Percentiles rank a stretch among this genome's conserved stretches.
Evolutionary conservation across 1,140 invertebrate species (phyloP).

Genomic region (Camponotus floridanus): DNA sequence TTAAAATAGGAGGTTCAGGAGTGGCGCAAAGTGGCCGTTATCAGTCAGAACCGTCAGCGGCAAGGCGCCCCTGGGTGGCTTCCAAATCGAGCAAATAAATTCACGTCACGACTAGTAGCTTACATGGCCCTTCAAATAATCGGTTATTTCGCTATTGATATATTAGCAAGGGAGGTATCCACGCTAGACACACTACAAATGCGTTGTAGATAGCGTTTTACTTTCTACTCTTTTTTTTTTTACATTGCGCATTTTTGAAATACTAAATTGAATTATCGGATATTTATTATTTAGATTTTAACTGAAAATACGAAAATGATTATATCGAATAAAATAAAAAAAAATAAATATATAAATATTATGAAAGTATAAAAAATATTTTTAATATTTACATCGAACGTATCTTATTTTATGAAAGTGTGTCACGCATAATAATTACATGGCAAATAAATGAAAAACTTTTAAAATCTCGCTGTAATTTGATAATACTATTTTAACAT

Average conservation of each 20-base stretch:
- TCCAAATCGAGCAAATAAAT: conserved; percentile 79
- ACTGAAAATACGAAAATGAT: neutral
- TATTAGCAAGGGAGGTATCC: conserved; percentile 31
- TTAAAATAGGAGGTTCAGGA: conserved; percentile 76
- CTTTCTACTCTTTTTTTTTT: conserved; percentile 4
- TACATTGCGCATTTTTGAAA: neutral
- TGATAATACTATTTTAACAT: neutral
- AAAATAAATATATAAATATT: neutral
- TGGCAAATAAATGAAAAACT: neutral
- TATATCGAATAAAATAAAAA: neutral
- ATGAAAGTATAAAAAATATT: neutral
- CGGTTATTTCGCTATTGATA: conserved; percentile 70
- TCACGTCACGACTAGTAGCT: conserved; percentile 72
- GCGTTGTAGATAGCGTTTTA: neutral
- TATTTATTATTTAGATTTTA: neutral
- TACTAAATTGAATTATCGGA: neutral
- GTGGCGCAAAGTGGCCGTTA: conserved; percentile 74
- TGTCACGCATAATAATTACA: neutral
- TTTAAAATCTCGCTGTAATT: neutral
- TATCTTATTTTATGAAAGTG: neutral
- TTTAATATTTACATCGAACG: neutral
- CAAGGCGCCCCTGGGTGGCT: conserved; percentile 70
- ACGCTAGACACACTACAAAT: conserved; percentile 20
- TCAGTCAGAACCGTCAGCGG: conserved; percentile 75
- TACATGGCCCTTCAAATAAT: conserved; percentile 72